phyloP scores from a whole-genome alignment of 2,888 invertebrate genomes.

The Cylindroiulus punctatus region DNA sequence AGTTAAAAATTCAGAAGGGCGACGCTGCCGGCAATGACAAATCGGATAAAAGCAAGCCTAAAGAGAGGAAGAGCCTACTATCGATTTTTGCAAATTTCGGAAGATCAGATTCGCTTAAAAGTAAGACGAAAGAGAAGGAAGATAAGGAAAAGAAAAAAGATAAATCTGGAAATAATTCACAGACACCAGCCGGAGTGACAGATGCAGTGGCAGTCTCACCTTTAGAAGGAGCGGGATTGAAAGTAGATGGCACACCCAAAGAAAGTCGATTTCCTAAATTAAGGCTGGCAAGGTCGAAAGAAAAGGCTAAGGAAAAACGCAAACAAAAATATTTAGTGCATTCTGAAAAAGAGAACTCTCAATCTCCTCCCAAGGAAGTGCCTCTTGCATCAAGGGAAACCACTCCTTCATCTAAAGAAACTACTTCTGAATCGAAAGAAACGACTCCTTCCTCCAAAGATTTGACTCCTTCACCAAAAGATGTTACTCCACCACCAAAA shows the following conservation, averaged over 20 bases:
- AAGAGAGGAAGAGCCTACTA: conserved; percentile 60
- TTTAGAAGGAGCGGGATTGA: conserved; percentile 59
- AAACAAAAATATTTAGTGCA: conserved; percentile 59
- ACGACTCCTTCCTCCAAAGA: conserved; percentile 28
- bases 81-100: conserved; percentile 60
- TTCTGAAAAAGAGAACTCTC: conserved; percentile 22
- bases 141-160: conserved; percentile 61
- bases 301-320: conserved; percentile 61
- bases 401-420: conserved; percentile 39
- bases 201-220: conserved; percentile 58
- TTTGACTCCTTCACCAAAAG: neutral
- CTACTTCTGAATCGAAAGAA: neutral
- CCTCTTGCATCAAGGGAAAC: conserved; percentile 40
- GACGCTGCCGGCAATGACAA: conserved; percentile 6
- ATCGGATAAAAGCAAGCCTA: conserved; percentile 56
- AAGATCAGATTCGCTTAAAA: conserved; percentile 61
- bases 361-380: neutral
- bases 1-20: conserved; percentile 41
- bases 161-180: conserved; percentile 31
- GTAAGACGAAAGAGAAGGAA: conserved; percentile 61
- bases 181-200: neutral
- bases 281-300: conserved; percentile 60
- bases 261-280: conserved; percentile 59
- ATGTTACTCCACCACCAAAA: conserved; percentile 3
- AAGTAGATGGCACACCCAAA: conserved; percentile 61